Evolutionary conservation across 2,797 vertebrate species (phyloP), one percentile per base, ranked within the genome.

Genomic region (Leucoraja ocellata): DNA sequence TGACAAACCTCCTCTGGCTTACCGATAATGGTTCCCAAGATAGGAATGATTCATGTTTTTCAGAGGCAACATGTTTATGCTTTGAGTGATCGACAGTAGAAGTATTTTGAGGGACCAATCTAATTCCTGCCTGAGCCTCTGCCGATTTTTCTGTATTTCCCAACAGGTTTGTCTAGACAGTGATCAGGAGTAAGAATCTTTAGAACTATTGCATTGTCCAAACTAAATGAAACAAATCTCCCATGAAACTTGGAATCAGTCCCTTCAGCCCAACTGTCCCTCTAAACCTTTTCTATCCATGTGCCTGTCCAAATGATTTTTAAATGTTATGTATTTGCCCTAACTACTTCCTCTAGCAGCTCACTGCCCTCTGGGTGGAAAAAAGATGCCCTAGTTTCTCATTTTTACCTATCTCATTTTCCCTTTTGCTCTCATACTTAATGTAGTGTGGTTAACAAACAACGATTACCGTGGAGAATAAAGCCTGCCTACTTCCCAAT

Each of bases 61-160:
- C 21, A 21, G 71, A 21, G 71, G 4, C 21, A 73, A 16, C 68
- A 88, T 32, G 16, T 36, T 68, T 88, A 36, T 32, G 63, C 61
- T 88, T 88, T 88, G 84, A 88, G 65, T 88, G 28, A 63, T 61
- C 58, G 32, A 61, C 81, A 61, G 46, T 84, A 28, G 83, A n/a
- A 28, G 65, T 86, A 6, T 36, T 46, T 65, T n/a, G 5, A 63
- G 58, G 58, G 84, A 65, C 61, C 8, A 10, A 9, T 68, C 84
- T 88, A 88, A 68, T 21, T 68, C 16, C 6, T 63, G 10, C 16
- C n/a, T 23, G n/a, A 65, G 84, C n/a, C n/a, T 88, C n/a, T 21
- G 4, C n/a, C 18, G 61, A 88, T 36, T 8, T 18, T 11, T 21
- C 84, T 32, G 14, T 6, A 2, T n/a, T 65, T 32, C 7, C 61